Evolutionary conservation across 2,888 invertebrate genomes (phyloP), one percentile per base, ranked within the genome.

Genomic region (Neoitamus cyanurus): DNA sequence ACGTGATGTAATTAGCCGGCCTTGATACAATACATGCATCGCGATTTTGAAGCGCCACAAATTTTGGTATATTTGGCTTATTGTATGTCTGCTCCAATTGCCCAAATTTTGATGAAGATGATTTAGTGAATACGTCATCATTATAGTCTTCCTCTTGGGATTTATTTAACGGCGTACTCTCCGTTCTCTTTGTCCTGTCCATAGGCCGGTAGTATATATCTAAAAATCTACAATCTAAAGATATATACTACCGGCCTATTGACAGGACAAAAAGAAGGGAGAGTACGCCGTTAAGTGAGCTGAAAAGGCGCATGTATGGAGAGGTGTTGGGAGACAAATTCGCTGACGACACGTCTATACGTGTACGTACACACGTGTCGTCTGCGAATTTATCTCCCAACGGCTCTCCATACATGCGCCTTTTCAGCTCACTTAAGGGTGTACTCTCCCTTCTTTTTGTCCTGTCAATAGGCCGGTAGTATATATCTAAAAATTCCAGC

Each of bases 321-420:
- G 84, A 87, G 37, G 77, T 82, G 6, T 86, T 87, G 6, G 87
- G 86, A 2, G 87, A 87, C 46, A 80, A 85, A 2, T 85, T 85
- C 69, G 84, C 86, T 13, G 86, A 86, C 68, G 82, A 80, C n/a
- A n/a, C n/a, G 28, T 75, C 30, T 0, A 20, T 13, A 13, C 84
- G n/a, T n/a, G n/a, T n/a, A n/a, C n/a, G 84, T 13, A 13, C 13
- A 0, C 31, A 75, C 28, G n/a, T n/a, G n/a, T 80, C 82, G 68
- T 86, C 86, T n/a, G 86, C 84, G 69, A 85, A 85, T 2, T 85
- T 80, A 48, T 87, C 87, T 2, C 86, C 87, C 6, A 87, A 86
- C 6, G 83, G 72, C 37, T 87, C 84, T 30, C 28, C 84, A 87
- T 68, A 87, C 77, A 77, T 86, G 25, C 20, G 86, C 85, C 80